Percentiles rank a stretch among this genome's conserved stretches.
phyloP scores from a whole-genome alignment of 1,140 invertebrate species.

The Pogonognathellus flavescens region DNA sequence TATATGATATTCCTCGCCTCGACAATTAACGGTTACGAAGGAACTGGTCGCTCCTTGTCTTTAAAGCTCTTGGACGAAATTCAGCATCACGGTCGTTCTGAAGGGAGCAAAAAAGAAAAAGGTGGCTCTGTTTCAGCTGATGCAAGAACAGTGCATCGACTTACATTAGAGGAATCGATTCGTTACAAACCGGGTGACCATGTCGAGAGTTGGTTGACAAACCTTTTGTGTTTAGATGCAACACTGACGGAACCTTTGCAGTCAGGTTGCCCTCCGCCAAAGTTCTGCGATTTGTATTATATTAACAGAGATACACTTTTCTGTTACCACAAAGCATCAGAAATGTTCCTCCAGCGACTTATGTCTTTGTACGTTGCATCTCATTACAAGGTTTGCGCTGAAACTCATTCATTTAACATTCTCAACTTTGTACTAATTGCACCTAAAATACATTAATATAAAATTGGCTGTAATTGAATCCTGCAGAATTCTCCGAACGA shows the following conservation, averaged over 20 bases:
- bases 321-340: slow-evolving; percentile 96
- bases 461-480: slow-evolving; percentile 67
- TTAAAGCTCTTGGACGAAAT: slow-evolving; percentile 84
- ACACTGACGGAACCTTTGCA: slow-evolving; percentile 76
- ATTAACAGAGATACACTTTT: slow-evolving; percentile 96
- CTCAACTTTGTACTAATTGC: slow-evolving; percentile 55
- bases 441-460: neutral
- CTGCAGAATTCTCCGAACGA: slow-evolving; percentile 98
- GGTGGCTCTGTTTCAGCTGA: slow-evolving; percentile 68
- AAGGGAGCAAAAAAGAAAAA: slow-evolving; percentile 57
- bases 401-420: slow-evolving; percentile 13
- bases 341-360: slow-evolving; percentile 91
- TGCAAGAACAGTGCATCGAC: slow-evolving; percentile 72
- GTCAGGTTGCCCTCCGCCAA: slow-evolving; percentile 87
- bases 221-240: slow-evolving; percentile 92
- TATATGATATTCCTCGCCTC: slow-evolving; percentile 97
- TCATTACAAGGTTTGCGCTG: slow-evolving; percentile 87
- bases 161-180: slow-evolving; percentile 94
- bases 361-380: slow-evolving; percentile 96
- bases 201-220: slow-evolving; percentile 93
- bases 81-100: slow-evolving; percentile 85
- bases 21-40: slow-evolving; percentile 98
- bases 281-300: slow-evolving; percentile 90
- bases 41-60: slow-evolving; percentile 95
- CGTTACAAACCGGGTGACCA: slow-evolving; percentile 90